Evolutionary conservation across 2,888 invertebrate species (phyloP).

Genomic region (Sarcophaga variegata): DNA sequence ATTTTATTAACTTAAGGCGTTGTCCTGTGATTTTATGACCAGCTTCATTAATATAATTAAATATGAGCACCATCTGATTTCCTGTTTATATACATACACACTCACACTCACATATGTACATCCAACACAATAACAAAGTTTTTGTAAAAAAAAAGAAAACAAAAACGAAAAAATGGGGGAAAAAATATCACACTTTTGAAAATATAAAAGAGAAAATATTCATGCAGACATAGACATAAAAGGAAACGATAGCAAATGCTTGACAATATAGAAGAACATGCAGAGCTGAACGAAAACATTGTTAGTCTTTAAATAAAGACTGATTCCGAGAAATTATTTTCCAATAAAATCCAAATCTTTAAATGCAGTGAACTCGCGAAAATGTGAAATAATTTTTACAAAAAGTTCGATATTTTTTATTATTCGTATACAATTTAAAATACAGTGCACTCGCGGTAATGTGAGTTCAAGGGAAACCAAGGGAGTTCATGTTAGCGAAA

Average conservation of each 20-base stretch:
- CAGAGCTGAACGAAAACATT: not conserved
- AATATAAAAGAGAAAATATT: not conserved
- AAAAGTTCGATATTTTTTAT: too few relatives aligned
- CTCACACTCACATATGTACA: too few relatives aligned
- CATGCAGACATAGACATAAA: too few relatives aligned
- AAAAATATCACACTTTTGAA: not conserved
- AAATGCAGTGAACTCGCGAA: not conserved
- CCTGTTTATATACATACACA: slow-evolving; percentile 26
- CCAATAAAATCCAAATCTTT: not conserved
- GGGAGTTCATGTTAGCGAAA: too few relatives aligned
- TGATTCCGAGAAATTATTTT: not conserved
- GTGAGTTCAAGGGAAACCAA: too few relatives aligned
- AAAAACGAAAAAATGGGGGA: not conserved
- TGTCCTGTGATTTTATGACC: slow-evolving; percentile 77
- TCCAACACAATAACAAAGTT: too few relatives aligned
- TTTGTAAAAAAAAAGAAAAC: too few relatives aligned
- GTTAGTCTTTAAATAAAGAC: not conserved
- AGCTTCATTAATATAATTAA: slow-evolving; percentile 78
- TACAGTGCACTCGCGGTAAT: too few relatives aligned
- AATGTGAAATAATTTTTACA: too few relatives aligned
- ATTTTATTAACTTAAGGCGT: slow-evolving; percentile 51
- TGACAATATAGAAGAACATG: not conserved
- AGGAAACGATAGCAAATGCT: too few relatives aligned
- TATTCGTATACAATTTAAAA: too few relatives aligned
- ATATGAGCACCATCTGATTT: slow-evolving; percentile 73